A percentile compares a stretch with the other conserved stretches of the same genome.
These are phyloP conservation scores for Aphis gossypii DNA, from an alignment of 1,140 invertebrate species.

Conservation along the genomic window DNA sequence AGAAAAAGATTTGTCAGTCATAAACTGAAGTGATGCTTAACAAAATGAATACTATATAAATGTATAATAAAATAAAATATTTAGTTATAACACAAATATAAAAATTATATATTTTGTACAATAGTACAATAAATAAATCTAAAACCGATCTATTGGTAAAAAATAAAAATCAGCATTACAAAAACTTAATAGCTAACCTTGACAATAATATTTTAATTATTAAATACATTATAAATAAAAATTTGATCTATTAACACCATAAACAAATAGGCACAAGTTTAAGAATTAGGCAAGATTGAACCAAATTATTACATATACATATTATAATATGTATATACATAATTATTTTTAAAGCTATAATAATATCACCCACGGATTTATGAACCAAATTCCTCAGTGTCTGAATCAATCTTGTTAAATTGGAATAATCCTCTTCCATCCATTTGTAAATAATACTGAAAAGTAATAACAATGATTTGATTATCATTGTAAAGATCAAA, in stretches of 20 bases:
- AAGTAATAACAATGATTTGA: constrained; percentile 24
- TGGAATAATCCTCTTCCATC: constrained; percentile 90
- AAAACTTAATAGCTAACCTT: neutral
- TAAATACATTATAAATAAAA: constrained; percentile 7
- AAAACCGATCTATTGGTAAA: neutral
- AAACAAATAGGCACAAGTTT: neutral
- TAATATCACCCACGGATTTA: constrained; percentile 39
- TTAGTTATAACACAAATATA: constrained; percentile 17
- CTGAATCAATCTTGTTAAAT: constrained; percentile 84
- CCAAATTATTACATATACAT: neutral
- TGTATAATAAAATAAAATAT: neutral
- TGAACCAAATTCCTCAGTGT: constrained; percentile 92
- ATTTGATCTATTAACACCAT: constrained; percentile 37
- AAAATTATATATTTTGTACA: constrained; percentile 14
- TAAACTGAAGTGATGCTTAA: neutral
- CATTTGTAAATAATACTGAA: constrained; percentile 87
- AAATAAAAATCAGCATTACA: neutral
- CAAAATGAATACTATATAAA: neutral
- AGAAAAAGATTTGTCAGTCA: neutral
- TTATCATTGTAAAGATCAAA: neutral
- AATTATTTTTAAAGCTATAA: constrained; percentile 35
- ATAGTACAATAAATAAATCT: constrained; percentile 16
- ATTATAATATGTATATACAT: neutral
- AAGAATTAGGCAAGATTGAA: constrained; percentile 39
- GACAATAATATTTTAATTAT: constrained; percentile 4